These are phyloP conservation scores for Chaetops frenatus DNA, from an alignment of 2,113 vertebrate genomes.

Conservation along the genomic window DNA sequence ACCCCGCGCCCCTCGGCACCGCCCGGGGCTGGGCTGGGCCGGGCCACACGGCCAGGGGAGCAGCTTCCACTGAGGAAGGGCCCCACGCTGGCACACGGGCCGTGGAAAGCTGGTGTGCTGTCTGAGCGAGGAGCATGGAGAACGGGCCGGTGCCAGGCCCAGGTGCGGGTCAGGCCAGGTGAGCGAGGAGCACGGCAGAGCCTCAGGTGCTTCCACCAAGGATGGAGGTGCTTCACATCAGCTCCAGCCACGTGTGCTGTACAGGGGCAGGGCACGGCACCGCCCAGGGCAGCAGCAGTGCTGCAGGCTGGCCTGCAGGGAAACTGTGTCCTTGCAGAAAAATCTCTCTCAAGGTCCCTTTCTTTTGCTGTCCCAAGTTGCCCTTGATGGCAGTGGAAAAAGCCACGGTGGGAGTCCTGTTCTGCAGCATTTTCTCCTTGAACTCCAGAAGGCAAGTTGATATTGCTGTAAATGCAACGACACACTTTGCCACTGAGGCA, in stretches of 20 bases:
- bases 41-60: rapidly evolving
- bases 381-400: background rate
- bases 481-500: background rate
- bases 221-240: background rate
- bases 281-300: rapidly evolving
- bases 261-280: background rate
- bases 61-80: background rate
- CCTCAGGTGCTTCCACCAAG: background rate
- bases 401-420: background rate
- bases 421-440: slow-evolving; percentile 43
- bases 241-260: background rate
- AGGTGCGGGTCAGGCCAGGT: background rate
- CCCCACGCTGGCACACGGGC: rapidly evolving
- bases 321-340: background rate
- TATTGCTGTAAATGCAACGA: background rate
- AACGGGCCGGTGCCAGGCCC: rapidly evolving
- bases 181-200: rapidly evolving
- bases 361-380: background rate
- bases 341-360: background rate
- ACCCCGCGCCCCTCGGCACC: rapidly evolving
- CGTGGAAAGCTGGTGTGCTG: rapidly evolving
- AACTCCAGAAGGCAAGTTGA: background rate
- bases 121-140: background rate
- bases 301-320: background rate
- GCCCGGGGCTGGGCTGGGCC: rapidly evolving